Evolutionary conservation across 1,140 invertebrate genomes (phyloP).

Genomic region (Nilaparvata lugens): DNA sequence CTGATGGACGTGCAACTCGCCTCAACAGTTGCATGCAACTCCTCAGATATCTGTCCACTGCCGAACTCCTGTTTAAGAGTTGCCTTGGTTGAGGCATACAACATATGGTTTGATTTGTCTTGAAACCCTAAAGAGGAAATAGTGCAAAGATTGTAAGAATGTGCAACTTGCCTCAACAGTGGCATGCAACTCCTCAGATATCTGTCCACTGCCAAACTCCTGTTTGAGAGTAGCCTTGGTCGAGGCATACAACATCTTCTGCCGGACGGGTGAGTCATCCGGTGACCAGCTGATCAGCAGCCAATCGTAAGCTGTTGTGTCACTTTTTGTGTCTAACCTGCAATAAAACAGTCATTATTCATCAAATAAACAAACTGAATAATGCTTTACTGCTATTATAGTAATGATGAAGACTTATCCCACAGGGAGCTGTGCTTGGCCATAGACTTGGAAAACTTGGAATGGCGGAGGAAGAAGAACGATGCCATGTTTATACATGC

Average conservation of each 20-base stretch:
- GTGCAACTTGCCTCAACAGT: slow-evolving; percentile 51
- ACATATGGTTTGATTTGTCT: no score
- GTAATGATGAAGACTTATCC: no score
- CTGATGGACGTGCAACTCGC: slow-evolving; percentile 40
- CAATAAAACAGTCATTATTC: slow-evolving; percentile 17
- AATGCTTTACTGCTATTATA: no score
- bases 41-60: slow-evolving; percentile 78
- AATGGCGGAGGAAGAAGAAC: no score
- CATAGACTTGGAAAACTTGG: no score
- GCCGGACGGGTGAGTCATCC: slow-evolving; percentile 75
- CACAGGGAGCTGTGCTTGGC: no score
- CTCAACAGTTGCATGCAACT: slow-evolving; percentile 74
- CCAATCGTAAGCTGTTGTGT: slow-evolving; percentile 84
- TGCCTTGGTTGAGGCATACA: slow-evolving; percentile 97
- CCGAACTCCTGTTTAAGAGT: slow-evolving; percentile 97
- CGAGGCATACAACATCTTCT: slow-evolving; percentile 98
- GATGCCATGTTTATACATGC: no score
- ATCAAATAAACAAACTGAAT: no score
- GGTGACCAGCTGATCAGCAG: slow-evolving; percentile 91
- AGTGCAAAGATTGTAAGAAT: slow-evolving; percentile 18
- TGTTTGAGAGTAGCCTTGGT: slow-evolving; percentile 96
- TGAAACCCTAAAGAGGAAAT: no score
- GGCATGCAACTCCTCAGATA: slow-evolving; percentile 88
- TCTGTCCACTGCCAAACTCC: slow-evolving; percentile 85
- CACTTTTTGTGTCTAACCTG: slow-evolving; percentile 69